Conservation (phyloP, 2,113 vertebrate genomes). For the Raja brachyura region DNA sequence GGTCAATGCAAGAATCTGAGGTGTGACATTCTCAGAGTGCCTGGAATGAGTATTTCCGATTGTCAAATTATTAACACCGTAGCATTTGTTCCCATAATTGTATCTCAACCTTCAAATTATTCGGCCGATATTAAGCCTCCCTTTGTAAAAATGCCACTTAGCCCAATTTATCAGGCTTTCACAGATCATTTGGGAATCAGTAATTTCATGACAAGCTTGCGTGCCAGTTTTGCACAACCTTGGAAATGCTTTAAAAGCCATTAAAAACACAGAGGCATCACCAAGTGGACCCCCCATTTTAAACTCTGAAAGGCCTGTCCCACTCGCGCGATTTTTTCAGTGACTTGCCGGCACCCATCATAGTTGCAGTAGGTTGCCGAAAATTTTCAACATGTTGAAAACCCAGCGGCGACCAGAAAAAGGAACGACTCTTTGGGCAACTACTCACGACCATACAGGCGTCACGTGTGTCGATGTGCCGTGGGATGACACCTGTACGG, state of each 20-base stretch:
- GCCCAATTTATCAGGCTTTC: neutral
- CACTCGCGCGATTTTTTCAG: no score
- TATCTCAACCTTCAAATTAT: neutral
- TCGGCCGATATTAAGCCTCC: neutral
- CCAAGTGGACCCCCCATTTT: neutral
- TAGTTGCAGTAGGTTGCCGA: no score
- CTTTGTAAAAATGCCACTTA: neutral
- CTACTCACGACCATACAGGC: no score
- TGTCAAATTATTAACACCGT: neutral
- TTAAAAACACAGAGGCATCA: neutral
- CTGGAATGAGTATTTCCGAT: neutral
- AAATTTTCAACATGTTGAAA: no score
- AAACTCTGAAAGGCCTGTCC: neutral
- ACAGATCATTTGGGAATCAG: neutral
- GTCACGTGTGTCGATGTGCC: no score
- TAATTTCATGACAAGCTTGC: neutral
- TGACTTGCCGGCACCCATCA: no score
- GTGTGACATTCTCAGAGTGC: neutral
- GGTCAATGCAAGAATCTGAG: no score
- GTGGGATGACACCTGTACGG: no score
- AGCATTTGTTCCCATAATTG: neutral
- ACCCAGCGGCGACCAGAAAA: no score
- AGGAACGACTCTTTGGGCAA: no score
- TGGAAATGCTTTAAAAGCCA: neutral
- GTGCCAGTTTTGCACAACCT: neutral